These are phyloP conservation scores for Amphiura filiformis DNA, from an alignment of 35 echinoderm and acorn worm genomes.

Conservation along the genomic window DNA sequence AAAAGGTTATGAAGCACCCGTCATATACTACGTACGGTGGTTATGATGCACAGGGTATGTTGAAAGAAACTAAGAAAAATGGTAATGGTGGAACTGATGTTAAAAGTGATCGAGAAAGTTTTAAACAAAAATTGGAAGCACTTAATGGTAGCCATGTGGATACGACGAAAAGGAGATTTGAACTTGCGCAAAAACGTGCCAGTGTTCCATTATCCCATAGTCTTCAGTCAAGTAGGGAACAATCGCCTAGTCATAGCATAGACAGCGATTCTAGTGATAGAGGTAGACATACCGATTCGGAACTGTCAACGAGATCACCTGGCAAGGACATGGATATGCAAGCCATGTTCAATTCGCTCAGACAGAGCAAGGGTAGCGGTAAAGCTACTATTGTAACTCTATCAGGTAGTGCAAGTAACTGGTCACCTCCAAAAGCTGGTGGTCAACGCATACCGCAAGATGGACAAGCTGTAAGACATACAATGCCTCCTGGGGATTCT, in stretches of 20 bases:
- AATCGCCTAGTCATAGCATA: not conserved
- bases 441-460: not conserved
- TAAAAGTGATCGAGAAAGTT: not conserved
- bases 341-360: conserved; percentile 4
- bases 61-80: no score
- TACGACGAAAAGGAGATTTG: not conserved
- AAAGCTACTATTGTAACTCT: not conserved
- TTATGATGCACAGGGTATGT: no score
- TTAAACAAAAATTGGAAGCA: not conserved
- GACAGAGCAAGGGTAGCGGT: not conserved
- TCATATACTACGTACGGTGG: no score
- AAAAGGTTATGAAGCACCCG: not conserved
- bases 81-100: no score
- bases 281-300: not conserved
- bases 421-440: not conserved
- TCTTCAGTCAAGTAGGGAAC: not conserved
- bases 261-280: conserved; percentile 2
- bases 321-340: not conserved
- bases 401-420: not conserved
- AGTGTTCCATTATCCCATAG: not conserved
- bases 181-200: not conserved
- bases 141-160: not conserved
- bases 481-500: not conserved
- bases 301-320: not conserved
- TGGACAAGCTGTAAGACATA: not conserved